Base-by-base conservation (phyloP, 2,888 invertebrate species). In the Apamea sordens region DNA sequence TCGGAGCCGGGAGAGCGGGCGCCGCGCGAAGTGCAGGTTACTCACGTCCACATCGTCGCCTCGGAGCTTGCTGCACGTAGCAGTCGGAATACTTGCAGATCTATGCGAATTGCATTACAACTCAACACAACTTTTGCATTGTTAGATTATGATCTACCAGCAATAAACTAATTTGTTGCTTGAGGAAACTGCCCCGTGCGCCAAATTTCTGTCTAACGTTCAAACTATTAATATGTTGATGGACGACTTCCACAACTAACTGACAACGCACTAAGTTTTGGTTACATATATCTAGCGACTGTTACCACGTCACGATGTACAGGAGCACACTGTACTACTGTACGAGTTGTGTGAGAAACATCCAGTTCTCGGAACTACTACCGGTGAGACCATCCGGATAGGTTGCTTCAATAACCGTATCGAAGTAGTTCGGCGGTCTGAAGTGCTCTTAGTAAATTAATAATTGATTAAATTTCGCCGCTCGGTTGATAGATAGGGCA, bases 1-100 rank as follows among this genome's bases (percentile, higher is more conserved):
- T 5, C 36, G 56, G 65, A n/a, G 32, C 21, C 21, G 59, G n/a
- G 8, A 32, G 11, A 44, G 41, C 7, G 41, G 0, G 41, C 41
- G 56, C 59, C 47, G 77, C 78, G 61, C 78, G n/a, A 21, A 15
- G 13, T 8, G 53, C 79, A 24, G 36, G 72, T 53, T 32, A 70
- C 36, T 47, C 24, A 24, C 28, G 32, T 21, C 15, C 32, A 4
- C 53, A 44, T 44, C 70, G 28, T 32, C 18, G 36, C 36, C 61
- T 32, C 32, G 50, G 18, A 21, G 21, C 70, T 73, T 15, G 21
- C 61, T 61, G 8, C 32, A 32, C n/a, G 8, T 11, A 32, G 44
- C 67, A 24, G 5, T n/a, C 65, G 47, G n/a, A 13, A 13, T 2
- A 53, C 28, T 41, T 68, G 41, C 44, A 79, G 5, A 44, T 79